Base-by-base conservation (phyloP, 1,140 invertebrate genomes). In the Homarus americanus region DNA sequence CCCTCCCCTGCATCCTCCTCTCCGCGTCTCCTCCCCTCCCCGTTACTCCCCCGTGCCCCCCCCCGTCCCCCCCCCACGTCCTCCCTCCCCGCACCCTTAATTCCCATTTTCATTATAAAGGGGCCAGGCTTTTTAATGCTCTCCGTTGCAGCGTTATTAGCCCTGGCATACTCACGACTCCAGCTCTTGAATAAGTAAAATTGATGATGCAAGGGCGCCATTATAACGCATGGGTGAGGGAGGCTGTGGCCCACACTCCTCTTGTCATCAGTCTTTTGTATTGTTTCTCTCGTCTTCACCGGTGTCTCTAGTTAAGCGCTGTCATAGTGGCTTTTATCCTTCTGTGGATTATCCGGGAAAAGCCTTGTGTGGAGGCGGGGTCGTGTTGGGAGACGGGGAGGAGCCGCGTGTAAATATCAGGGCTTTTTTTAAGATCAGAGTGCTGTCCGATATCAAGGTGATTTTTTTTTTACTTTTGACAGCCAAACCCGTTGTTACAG, bases 61-160 rank as follows among this genome's bases (percentile, higher is more conserved):
- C n/a, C n/a, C n/a, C n/a, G 10, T 24, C 69, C n/a, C 63, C 38
- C 40, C 28, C 69, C 4, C 38, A 28, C 36, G 63, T 20, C 58
- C 63, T 2, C 17, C 82, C 82, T 72, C 40, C 58, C 58, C 17
- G 75, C 38, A 5, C 28, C 87, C 87, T 53, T 73, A 89, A 72
- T 82, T 82, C 87, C 87, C 87, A 89, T 89, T 89, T 89, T 89
- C 87, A 89, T 89, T 89, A 89, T 82, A 58, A 89, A 72, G 87
- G n/a, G 78, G 58, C 58, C 69, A 53, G 38, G 76, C 66, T 72
- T 88, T 82, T 82, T 82, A 89, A 82, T 87, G 87, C 66, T 75
- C 79, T 40, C 40, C 41, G 78, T 53, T 82, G 87, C 79, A 28
- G 87, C 58, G 79, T 53, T 89, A 89, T 89, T 89, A 89, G 78